phyloP scores from a whole-genome alignment of 2,888 invertebrate species.

The Glaucopsyche alexis region DNA sequence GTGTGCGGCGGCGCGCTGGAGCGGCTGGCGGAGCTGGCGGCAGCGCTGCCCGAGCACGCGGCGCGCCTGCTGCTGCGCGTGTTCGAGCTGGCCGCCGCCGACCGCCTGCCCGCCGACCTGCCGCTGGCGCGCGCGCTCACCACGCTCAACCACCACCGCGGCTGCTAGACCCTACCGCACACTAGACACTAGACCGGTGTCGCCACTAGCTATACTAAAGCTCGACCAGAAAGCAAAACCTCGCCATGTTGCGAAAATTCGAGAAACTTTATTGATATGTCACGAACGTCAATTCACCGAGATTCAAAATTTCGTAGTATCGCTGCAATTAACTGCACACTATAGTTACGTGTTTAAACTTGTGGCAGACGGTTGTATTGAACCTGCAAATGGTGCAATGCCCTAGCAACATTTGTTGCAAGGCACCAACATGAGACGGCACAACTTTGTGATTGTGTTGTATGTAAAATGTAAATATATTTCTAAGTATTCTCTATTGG shows the following conservation, averaged over 20 bases:
- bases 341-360: no score
- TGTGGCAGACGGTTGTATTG: no score
- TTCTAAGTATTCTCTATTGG: background rate
- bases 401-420: background rate
- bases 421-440: no score
- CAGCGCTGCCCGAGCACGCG: conserved; percentile 92
- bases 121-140: conserved; percentile 89
- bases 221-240: no score
- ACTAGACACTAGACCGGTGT: background rate
- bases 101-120: conserved; percentile 86
- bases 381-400: background rate
- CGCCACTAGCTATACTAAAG: no score
- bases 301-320: no score
- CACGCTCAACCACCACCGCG: conserved; percentile 90
- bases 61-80: conserved; percentile 87
- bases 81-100: conserved; percentile 89
- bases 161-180: conserved; percentile 75
- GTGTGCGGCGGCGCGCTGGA: conserved; percentile 89
- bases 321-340: no score
- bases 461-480: conserved; percentile 26
- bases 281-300: no score
- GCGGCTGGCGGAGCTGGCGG: conserved; percentile 89
- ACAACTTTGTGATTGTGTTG: background rate
- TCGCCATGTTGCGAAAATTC: no score
- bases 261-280: no score